phyloP scores from a whole-genome alignment of 2,113 vertebrate genomes.

The Hippoglossus stenolepis region DNA sequence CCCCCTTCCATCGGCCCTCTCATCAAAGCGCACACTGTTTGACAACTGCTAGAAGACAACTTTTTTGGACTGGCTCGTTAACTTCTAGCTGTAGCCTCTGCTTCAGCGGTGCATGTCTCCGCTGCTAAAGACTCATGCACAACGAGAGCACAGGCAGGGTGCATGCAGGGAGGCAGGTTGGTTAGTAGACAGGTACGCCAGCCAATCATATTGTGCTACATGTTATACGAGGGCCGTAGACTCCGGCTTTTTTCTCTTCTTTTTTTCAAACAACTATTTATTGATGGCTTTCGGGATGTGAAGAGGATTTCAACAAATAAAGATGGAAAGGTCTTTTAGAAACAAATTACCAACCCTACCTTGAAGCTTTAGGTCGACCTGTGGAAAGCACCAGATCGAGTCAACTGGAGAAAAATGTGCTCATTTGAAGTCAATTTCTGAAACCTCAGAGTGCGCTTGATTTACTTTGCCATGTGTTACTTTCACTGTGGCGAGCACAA shows the following conservation, averaged over 20 bases:
- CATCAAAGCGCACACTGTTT: not conserved
- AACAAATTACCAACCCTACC: not conserved
- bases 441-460: constrained; percentile 33
- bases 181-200: no score
- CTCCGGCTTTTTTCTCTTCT: no score
- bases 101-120: no score
- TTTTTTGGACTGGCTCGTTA: no score
- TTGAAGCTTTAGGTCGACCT: constrained; percentile 35
- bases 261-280: no score
- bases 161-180: no score
- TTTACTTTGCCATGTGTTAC: constrained; percentile 40
- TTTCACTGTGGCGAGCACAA: constrained; percentile 38
- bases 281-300: not conserved
- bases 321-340: not conserved
- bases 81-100: no score
- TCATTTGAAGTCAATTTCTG: constrained; percentile 1
- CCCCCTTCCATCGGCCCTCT: not conserved
- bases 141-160: no score
- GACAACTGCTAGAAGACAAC: no score
- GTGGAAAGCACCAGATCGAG: constrained; percentile 36
- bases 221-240: no score
- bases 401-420: not conserved
- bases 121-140: no score
- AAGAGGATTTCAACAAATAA: not conserved
- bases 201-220: no score